phyloP scores from a whole-genome alignment of 2,888 invertebrate species.

The Sericinus montela region DNA sequence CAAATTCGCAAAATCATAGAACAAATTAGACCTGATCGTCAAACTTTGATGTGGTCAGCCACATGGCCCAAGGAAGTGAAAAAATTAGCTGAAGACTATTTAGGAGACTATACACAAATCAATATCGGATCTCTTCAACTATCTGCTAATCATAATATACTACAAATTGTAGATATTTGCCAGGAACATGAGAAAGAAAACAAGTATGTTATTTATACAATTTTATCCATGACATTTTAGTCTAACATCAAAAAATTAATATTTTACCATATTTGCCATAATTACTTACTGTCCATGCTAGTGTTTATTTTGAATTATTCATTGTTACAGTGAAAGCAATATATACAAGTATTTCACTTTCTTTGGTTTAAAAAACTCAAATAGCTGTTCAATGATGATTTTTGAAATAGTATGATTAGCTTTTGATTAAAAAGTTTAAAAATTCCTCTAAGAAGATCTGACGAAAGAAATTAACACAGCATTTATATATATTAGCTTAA shows the following conservation, averaged over 20 bases:
- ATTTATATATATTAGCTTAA: not conserved
- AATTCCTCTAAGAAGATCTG: constrained; percentile 78
- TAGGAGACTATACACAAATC: constrained; percentile 92
- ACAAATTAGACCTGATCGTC: constrained; percentile 95
- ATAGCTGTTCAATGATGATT: constrained; percentile 35
- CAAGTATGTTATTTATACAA: constrained; percentile 53
- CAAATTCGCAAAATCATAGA: constrained; percentile 96
- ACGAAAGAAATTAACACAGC: constrained; percentile 23
- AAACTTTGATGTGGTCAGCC: constrained; percentile 99
- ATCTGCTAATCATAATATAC: constrained; percentile 94
- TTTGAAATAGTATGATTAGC: constrained; percentile 26
- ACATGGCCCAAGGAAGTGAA: constrained; percentile 99
- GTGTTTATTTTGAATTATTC: too few species aligned
- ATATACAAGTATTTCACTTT: too few species aligned
- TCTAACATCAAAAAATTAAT: too few species aligned
- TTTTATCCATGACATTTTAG: constrained; percentile 25
- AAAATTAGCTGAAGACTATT: constrained; percentile 94
- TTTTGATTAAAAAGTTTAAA: constrained; percentile 51
- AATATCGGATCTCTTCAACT: constrained; percentile 94
- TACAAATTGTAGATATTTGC: constrained; percentile 92
- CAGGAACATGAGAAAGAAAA: constrained; percentile 92
- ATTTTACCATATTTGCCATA: too few species aligned
- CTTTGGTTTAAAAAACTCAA: too few species aligned
- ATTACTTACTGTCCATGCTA: too few species aligned
- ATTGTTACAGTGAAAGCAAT: too few species aligned